These are phyloP conservation scores for Dermochelys coriacea DNA, from an alignment of 2,797 vertebrate species.

Conservation along the genomic window DNA sequence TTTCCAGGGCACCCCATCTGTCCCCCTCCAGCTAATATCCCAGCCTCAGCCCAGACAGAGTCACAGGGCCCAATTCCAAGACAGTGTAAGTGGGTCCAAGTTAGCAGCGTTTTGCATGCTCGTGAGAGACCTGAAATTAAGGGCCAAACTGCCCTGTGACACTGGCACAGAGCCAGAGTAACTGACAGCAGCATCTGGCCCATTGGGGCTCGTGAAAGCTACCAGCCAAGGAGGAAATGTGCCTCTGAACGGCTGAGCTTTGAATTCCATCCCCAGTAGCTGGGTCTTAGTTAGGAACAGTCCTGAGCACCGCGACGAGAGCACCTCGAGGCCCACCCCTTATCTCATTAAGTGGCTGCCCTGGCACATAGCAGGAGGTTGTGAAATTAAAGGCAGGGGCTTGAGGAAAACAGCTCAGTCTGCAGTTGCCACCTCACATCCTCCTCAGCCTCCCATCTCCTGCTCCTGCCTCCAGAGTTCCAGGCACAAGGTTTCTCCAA, in stretches of 20 bases:
- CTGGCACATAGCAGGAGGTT: neutral
- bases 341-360: neutral
- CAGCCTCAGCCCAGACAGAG: neutral
- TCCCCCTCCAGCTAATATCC: too few relatives aligned
- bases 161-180: neutral
- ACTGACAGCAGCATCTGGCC: neutral
- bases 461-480: neutral
- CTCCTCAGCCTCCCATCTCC: neutral
- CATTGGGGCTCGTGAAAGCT: neutral
- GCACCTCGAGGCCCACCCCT: neutral
- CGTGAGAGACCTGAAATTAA: neutral
- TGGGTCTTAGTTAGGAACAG: neutral
- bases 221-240: neutral
- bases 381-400: neutral
- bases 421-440: neutral
- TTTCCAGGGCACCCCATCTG: neutral
- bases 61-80: fast-evolving
- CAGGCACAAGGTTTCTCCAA: neutral
- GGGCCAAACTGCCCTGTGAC: neutral
- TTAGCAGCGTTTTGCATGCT: neutral
- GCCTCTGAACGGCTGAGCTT: neutral
- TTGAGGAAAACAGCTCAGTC: neutral
- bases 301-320: neutral
- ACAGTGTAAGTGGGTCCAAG: neutral
- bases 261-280: neutral